Evolutionary conservation across 2,113 vertebrate species (phyloP).

Genomic region (Todiramphus chloris): DNA sequence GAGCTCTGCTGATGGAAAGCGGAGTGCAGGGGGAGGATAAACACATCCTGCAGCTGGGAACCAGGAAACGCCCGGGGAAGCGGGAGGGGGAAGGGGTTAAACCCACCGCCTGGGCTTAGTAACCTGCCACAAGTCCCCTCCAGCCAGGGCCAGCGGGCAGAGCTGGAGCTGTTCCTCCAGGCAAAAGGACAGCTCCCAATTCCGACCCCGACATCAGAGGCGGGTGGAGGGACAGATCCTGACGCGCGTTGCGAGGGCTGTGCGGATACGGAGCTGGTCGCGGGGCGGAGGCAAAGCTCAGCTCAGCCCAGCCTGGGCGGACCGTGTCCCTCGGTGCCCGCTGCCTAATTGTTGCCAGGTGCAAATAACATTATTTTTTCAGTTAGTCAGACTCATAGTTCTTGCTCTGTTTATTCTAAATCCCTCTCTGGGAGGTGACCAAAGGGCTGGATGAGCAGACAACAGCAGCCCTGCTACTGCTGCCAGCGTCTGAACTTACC

Average conservation of each 20-base stretch:
- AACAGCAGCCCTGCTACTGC: background rate
- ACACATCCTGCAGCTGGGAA: background rate
- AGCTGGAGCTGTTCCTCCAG: background rate
- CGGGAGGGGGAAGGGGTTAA: background rate
- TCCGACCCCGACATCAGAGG: background rate
- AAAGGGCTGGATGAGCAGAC: background rate
- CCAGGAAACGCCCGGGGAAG: background rate
- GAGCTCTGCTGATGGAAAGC: background rate
- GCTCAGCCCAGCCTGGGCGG: background rate
- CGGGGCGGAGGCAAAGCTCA: background rate
- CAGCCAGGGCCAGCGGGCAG: background rate
- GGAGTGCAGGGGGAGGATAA: background rate
- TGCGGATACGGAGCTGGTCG: fast-evolving
- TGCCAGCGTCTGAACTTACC: background rate
- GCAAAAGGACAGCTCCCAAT: background rate
- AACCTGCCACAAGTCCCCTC: background rate
- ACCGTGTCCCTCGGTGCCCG: fast-evolving
- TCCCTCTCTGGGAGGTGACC: background rate
- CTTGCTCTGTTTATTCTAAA: background rate
- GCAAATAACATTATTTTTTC: background rate
- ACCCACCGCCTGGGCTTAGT: background rate
- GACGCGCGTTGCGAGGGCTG: background rate
- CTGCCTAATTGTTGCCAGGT: background rate
- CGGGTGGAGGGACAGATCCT: background rate
- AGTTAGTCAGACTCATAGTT: background rate